Evolutionary conservation across 2,888 invertebrate genomes (phyloP), one percentile per base, ranked within the genome.

Genomic region (Rhingia rostrata): DNA sequence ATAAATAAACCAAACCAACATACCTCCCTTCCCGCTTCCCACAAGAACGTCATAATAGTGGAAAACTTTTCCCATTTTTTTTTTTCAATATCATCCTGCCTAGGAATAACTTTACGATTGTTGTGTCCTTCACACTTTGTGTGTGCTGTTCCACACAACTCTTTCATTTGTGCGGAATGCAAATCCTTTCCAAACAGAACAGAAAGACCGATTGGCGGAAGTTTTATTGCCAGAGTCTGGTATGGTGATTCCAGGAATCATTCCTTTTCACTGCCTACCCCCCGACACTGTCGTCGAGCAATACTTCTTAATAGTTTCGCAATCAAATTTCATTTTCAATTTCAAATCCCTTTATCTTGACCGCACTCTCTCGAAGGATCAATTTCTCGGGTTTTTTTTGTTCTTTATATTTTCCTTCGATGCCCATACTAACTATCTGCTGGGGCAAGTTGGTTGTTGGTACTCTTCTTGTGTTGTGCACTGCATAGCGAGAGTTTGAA

Each of bases 271-370:
- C 10, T 30, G 9, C 47, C 45, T 4, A 32, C 22, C 14, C 10
- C 9, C 10, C 30, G 12, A 6, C 9, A 2, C 22, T 22, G 22
- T 22, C 22, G 22, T 22, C 22, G 22, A 1, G 47, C 77, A 63
- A 64, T 72, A 37, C 64, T 37, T 79, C 63, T 72, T 64, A 79
- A 70, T 79, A 72, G 79, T 67, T 43, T 67, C 53, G 64, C 79
- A 79, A 79, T 79, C 22, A 79, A 64, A 79, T 72, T 79, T 64
- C 45, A 72, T 72, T 67, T 67, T 53, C 43, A 60, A 67, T 74
- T 61, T 47, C 35, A 45, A 45, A 69, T 61, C 56, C 41, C 35
- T 37, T 37, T 63, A 41, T 45, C 64, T 64, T 45, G 78, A 72
- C 58, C 63, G 72, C 58, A 32, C 51, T 39, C 69, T 47, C 9